These are phyloP conservation scores for Ylistrum balloti DNA, from an alignment of 1,140 invertebrate genomes.

Conservation along the genomic window DNA sequence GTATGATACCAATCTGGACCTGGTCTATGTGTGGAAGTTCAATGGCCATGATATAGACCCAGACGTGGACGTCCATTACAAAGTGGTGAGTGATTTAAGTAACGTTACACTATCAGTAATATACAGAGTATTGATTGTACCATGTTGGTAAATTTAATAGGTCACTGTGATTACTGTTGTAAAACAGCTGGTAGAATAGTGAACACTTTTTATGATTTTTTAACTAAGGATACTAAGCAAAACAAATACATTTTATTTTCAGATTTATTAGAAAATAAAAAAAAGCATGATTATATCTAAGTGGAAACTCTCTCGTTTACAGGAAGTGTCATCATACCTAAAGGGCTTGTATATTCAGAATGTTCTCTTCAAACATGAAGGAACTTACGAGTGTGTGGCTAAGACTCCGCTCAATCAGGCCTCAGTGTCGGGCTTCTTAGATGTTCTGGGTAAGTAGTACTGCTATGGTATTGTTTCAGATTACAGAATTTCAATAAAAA, in stretches of 20 bases:
- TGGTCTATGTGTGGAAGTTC: conserved; percentile 68
- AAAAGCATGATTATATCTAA: too few relatives aligned
- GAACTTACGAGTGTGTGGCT: conserved; percentile 52
- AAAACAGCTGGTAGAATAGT: too few relatives aligned
- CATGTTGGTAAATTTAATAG: too few relatives aligned
- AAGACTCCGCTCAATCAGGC: conserved; percentile 52
- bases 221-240: too few relatives aligned
- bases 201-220: too few relatives aligned
- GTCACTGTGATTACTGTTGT: too few relatives aligned
- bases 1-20: conserved; percentile 60
- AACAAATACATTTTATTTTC: too few relatives aligned
- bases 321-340: conserved; percentile 24
- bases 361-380: conserved; percentile 59
- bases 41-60: conserved; percentile 66
- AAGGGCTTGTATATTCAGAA: conserved; percentile 42
- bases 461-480: too few relatives aligned
- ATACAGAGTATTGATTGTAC: too few relatives aligned
- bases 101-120: too few relatives aligned
- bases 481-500: too few relatives aligned
- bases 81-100: conserved; percentile 44
- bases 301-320: neutral
- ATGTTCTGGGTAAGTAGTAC: conserved; percentile 15
- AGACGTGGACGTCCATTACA: conserved; percentile 58
- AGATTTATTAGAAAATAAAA: too few relatives aligned
- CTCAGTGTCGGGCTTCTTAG: neutral